phyloP scores from a whole-genome alignment of 2,113 vertebrate genomes.

The Atlantisia rogersi region DNA sequence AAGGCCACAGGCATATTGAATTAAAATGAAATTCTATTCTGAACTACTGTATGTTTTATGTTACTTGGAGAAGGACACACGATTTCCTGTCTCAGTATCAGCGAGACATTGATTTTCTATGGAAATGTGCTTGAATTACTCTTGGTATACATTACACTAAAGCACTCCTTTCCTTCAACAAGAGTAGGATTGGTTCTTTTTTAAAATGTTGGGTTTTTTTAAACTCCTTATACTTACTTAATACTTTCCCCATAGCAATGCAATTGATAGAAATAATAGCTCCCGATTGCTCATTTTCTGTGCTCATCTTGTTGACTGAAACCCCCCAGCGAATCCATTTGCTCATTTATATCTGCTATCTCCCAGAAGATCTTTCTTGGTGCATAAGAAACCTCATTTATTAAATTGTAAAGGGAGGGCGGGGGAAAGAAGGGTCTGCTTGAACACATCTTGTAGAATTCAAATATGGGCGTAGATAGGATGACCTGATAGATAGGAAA shows the following conservation, averaged over 20 bases:
- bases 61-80: not conserved
- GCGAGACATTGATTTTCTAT: not conserved
- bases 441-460: not conserved
- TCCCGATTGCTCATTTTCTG: slow-evolving; percentile 20
- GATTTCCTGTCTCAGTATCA: not conserved
- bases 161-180: not conserved
- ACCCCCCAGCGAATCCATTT: not conserved
- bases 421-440: not conserved
- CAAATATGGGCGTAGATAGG: not conserved
- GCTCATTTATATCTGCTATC: slow-evolving; percentile 32
- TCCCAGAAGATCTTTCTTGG: not conserved
- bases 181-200: not conserved
- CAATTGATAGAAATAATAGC: not conserved
- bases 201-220: not conserved
- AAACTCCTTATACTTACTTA: not conserved
- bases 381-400: slow-evolving; percentile 17
- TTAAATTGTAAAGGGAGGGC: not conserved
- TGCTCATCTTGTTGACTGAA: not conserved
- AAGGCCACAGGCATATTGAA: not conserved
- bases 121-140: slow-evolving; percentile 1
- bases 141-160: not conserved
- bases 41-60: not conserved
- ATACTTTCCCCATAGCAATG: slow-evolving; percentile 3
- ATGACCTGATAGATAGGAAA: not conserved
- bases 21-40: not conserved